Conservation (phyloP, 1,140 invertebrate genomes). For the Delia radicum region DNA sequence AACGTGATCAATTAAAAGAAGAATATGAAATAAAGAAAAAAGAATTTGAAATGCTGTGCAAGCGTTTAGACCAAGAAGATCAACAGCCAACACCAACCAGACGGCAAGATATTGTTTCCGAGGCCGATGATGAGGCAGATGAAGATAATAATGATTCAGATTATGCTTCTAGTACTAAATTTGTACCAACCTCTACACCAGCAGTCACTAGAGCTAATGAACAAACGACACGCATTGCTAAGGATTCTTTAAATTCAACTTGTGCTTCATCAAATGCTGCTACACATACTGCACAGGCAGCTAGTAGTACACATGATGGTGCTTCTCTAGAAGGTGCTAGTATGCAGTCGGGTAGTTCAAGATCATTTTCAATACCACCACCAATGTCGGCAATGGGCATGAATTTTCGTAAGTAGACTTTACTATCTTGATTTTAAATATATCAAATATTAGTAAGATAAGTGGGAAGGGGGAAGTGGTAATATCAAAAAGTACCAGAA, state of each 20-base stretch:
- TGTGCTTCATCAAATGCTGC: background rate
- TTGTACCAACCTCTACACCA: constrained; percentile 6
- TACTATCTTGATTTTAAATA: too few relatives aligned
- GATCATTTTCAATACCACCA: constrained; percentile 52
- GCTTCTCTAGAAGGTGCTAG: constrained; percentile 49
- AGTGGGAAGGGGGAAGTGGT: too few relatives aligned
- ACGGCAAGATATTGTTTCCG: constrained; percentile 35
- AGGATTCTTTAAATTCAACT: constrained; percentile 13
- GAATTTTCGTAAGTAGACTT: constrained; percentile 48
- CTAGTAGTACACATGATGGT: constrained; percentile 34
- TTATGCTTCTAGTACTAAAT: constrained; percentile 10
- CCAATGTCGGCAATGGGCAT: constrained; percentile 43
- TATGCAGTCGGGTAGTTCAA: constrained; percentile 47
- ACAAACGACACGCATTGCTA: background rate
- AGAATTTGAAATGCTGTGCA: constrained; percentile 43
- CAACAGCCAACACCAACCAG: background rate
- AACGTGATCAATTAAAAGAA: constrained; percentile 30
- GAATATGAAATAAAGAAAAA: constrained; percentile 50
- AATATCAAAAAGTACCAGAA: too few relatives aligned
- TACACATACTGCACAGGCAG: constrained; percentile 9
- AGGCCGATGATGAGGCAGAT: constrained; percentile 49
- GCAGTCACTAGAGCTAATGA: background rate
- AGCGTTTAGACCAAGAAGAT: constrained; percentile 31
- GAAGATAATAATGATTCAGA: constrained; percentile 32
- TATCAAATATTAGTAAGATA: too few relatives aligned